These are phyloP conservation scores for Echinops telfairi DNA, from an alignment of 2,113 vertebrate species.

Conservation along the genomic window DNA sequence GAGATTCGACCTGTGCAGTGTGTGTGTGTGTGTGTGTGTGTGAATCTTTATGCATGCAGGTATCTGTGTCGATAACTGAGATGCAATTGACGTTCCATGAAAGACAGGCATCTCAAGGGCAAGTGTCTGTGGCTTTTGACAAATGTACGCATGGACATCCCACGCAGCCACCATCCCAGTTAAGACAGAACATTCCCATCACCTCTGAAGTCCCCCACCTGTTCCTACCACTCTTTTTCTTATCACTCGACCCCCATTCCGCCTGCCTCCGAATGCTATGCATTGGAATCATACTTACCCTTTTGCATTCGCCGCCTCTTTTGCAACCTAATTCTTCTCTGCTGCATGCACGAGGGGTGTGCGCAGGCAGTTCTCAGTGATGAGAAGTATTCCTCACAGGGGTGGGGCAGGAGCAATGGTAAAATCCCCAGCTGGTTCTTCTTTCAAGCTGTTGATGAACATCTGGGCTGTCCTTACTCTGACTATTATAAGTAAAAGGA, in stretches of 20 bases:
- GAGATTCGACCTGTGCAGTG: neutral
- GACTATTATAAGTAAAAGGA: too few species aligned
- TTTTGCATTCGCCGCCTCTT: neutral
- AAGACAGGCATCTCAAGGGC: neutral
- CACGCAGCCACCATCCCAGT: rapidly evolving
- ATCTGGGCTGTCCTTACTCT: rapidly evolving
- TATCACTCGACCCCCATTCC: neutral
- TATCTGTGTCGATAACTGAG: too few species aligned
- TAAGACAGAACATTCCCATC: neutral
- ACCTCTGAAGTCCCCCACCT: neutral
- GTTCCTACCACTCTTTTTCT: neutral
- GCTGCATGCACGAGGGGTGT: too few species aligned
- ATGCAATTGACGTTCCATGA: neutral
- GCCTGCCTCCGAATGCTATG: neutral
- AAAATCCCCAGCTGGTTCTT: too few species aligned
- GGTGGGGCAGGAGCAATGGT: neutral
- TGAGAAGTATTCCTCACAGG: too few species aligned
- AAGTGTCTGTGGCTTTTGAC: neutral
- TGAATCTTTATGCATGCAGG: neutral
- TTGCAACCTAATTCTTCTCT: neutral
- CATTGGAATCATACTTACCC: neutral
- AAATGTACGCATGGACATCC: neutral
- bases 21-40: neutral
- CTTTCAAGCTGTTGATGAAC: neutral
- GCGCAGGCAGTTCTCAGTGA: too few species aligned